Evolutionary conservation across 2,888 invertebrate genomes (phyloP), one percentile per base, ranked within the genome.

Genomic region (Aquatica leii): DNA sequence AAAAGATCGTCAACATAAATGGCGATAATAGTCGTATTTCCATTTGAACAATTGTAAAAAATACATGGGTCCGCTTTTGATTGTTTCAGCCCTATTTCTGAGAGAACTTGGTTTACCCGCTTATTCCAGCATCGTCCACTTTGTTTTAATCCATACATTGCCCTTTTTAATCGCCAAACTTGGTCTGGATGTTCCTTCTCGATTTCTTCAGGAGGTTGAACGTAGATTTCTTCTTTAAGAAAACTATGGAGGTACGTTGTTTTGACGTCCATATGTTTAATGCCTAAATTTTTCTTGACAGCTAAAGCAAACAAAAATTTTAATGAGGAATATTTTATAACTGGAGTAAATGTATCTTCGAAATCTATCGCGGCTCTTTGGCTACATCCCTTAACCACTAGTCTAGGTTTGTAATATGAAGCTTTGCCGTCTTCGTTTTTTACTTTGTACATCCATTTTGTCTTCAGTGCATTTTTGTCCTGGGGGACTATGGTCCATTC

Each of bases 311-410:
- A 65, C 46, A 67, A 49, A n/a, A 57, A 41, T 31, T 50, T 18
- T 1, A 61, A 14, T 3, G 48, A 58, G 9, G 48, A 49, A 17
- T 61, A 49, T 12, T 14, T 21, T 9, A 62, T n/a, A 14, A 62
- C 56, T 11, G 59, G 63, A 21, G 63, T 52, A 53, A 43, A 63
- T 46, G 52, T 63, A 12, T 59, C 63, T 12, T 31, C n/a, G 53
- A 46, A 59, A 48, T 63, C 59, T 9, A 63, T 18, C 3, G 4
- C 11, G 9, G 11, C 2, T n/a, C 11, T 4, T 37, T 37, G 37
- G 2, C n/a, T n/a, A 37, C 37, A 43, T 48, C 18, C 31, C 11
- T 53, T 41, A 8, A 17, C 41, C 40, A 18, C 41, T 14, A 59
- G 6, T 6, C 24, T 24, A 2, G 24, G 4, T 6, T 24, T 24